A percentile compares a stretch with the other conserved stretches of the same genome.
Conservation (phyloP, 1,140 invertebrate genomes). For the Sesamia nonagrioides region DNA sequence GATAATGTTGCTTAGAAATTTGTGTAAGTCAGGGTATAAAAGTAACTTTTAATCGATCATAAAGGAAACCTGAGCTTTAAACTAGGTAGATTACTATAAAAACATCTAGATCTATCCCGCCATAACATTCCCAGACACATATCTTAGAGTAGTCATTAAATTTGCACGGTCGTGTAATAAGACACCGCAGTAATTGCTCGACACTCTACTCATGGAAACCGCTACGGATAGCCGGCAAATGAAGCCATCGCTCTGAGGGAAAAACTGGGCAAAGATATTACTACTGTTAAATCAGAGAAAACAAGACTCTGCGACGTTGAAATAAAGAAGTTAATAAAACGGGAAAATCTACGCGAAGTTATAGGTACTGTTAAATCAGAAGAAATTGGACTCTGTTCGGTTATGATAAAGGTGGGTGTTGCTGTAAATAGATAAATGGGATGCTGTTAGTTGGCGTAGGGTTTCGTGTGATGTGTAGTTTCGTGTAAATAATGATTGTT, state of each 20-base stretch:
- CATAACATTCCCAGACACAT: slow-evolving; percentile 16
- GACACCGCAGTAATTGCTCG: slow-evolving; percentile 66
- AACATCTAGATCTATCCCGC: neutral
- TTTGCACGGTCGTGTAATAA: slow-evolving; percentile 65
- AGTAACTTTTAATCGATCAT: neutral
- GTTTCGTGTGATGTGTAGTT: slow-evolving; percentile 64
- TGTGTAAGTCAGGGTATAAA: too few species aligned
- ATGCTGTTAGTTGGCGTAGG: slow-evolving; percentile 44
- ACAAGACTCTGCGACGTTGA: neutral
- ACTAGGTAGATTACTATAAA: neutral
- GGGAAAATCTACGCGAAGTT: neutral
- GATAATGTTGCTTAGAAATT: too few species aligned
- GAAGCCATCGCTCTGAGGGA: slow-evolving; percentile 60
- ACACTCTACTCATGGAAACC: slow-evolving; percentile 20
- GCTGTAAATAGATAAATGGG: slow-evolving; percentile 36
- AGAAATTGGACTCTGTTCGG: neutral
- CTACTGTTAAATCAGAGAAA: neutral
- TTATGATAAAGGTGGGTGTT: slow-evolving; percentile 1
- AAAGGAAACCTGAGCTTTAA: neutral
- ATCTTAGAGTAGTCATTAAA: slow-evolving; percentile 65
- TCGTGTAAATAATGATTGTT: slow-evolving; percentile 64
- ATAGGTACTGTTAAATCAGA: neutral
- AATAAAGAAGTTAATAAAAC: neutral
- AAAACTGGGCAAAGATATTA: slow-evolving; percentile 12
- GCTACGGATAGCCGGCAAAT: slow-evolving; percentile 58